These are phyloP conservation scores for Lipophrys pholis DNA, from an alignment of 2,113 vertebrate genomes.

Conservation along the genomic window DNA sequence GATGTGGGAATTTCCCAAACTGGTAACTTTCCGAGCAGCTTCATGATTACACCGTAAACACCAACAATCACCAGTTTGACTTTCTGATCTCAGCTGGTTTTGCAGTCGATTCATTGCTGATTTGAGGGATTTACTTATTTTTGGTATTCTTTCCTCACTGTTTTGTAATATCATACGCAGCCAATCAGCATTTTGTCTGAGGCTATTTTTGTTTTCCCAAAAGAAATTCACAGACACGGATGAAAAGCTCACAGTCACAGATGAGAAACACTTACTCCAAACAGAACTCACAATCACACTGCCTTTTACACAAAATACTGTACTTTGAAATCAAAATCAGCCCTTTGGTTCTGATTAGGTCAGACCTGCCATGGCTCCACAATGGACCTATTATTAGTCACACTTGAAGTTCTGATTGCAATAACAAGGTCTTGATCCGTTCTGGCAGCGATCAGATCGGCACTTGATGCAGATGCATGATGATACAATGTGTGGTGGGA, in stretches of 20 bases:
- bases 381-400: not conserved
- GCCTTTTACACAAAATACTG: not conserved
- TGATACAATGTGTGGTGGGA: constrained; percentile 60
- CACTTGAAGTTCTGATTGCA: constrained; percentile 7
- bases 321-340: not conserved
- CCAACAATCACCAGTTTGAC: too few relatives aligned
- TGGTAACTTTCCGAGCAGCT: too few relatives aligned
- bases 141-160: not conserved
- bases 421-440: constrained; percentile 21
- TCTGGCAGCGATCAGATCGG: constrained; percentile 20
- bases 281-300: not conserved
- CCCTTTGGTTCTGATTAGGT: not conserved
- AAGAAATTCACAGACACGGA: not conserved
- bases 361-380: constrained; percentile 7
- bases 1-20: too few relatives aligned
- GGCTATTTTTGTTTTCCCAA: constrained; percentile 15
- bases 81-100: too few relatives aligned
- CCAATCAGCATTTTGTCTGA: constrained; percentile 13
- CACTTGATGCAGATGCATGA: constrained; percentile 48
- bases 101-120: too few relatives aligned
- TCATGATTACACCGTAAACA: too few relatives aligned
- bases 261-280: not conserved
- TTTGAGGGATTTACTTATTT: not conserved
- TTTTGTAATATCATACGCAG: constrained; percentile 1
- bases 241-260: not conserved